Base-by-base conservation (phyloP, 2,113 vertebrate species). In the Canis aureus region DNA sequence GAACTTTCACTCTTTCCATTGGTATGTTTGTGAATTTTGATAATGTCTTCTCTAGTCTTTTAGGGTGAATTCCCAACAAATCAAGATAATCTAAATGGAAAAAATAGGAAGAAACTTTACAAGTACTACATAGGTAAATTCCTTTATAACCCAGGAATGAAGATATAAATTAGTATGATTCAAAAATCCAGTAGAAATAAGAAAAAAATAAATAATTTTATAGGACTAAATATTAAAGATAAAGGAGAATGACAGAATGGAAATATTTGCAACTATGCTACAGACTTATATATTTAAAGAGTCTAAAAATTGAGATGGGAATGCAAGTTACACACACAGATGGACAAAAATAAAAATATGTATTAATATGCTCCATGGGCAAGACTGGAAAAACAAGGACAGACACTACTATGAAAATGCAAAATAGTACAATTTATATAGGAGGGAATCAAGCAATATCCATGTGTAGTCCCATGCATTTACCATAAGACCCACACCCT, bases 1-100 rank as follows among this genome's bases (percentile, higher is more conserved):
- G 98, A 99, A 99, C 15, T 43, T 43, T 43, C 43, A 43, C 99
- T 98, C 74, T 99, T 96, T 94, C 99, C 99, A 97, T 99, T 99
- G 98, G 99, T 99, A 91, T 99, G 99, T 97, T 99, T 99, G 98
- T 99, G 99, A 88, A 99, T 96, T 97, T 99, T 99, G 98, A 99
- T 99, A 86, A 99, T 99, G 97, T 99, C 99, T 97, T 99, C 99
- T 98, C 99, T 98, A 69, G 99, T 99, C 78, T 88, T 43, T 43
- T 43, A 43, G 43, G 43, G 43, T 74, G 60, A 74, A 53, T 20
- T 64, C 57, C 80, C 32, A 93, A 73, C 8, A 35, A 62, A 84
- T 35, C 43, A 35, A 66, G 49, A 51, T 69, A 25, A 25, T 60
- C 35, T 73, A 73, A 62, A 73, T 20, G 67, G 13, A 35, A 49